Evolutionary conservation across 2,113 vertebrate genomes (phyloP).

Genomic region (Hirundichthys speculiger): DNA sequence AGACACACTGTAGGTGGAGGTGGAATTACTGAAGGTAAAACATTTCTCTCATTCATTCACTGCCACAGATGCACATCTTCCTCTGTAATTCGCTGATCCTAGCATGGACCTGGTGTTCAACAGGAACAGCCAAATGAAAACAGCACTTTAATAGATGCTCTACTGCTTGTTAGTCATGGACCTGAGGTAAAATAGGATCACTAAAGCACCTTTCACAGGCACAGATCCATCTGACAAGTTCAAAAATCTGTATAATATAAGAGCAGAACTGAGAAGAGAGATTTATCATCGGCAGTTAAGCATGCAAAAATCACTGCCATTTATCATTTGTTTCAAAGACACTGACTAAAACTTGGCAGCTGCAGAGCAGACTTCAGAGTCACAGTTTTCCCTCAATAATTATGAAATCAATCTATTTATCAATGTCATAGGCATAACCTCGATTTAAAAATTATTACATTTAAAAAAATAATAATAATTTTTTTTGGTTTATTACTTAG

Average conservation of each 20-base stretch:
- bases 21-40: slow-evolving; percentile 39
- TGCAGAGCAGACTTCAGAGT: too few species aligned
- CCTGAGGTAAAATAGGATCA: slow-evolving; percentile 9
- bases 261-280: background rate
- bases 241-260: background rate
- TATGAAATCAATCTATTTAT: too few species aligned
- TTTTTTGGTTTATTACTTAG: too few species aligned
- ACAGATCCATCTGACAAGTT: background rate
- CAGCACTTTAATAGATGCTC: background rate
- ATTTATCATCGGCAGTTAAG: background rate
- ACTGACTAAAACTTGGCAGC: too few species aligned
- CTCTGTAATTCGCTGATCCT: slow-evolving; percentile 19
- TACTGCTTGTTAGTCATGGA: slow-evolving; percentile 20
- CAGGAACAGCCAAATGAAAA: slow-evolving; percentile 30
- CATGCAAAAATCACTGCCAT: background rate
- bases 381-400: too few species aligned
- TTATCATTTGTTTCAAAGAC: too few species aligned
- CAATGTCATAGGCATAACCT: too few species aligned
- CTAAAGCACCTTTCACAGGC: background rate
- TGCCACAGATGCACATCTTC: background rate
- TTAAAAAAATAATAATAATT: too few species aligned
- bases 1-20: slow-evolving; percentile 29
- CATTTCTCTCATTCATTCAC: slow-evolving; percentile 8
- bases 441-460: too few species aligned
- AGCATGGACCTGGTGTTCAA: slow-evolving; percentile 26